Evolutionary conservation across 2,113 vertebrate genomes (phyloP).

Genomic region (Apteryx owenii): DNA sequence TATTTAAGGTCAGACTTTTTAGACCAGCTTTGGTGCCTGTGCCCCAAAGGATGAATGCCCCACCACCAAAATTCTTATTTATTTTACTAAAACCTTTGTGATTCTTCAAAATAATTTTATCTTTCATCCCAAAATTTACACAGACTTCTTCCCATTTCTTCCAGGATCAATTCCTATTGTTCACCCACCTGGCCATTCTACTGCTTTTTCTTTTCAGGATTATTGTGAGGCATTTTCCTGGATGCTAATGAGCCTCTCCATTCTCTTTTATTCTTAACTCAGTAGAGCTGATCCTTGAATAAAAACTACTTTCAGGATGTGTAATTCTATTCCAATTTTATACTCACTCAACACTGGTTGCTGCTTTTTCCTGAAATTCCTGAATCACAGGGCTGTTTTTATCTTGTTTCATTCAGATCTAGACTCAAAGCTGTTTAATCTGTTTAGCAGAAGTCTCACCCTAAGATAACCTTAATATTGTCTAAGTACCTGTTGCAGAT

Average conservation of each 20-base stretch:
- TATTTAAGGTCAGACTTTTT: background rate
- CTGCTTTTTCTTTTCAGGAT: no score
- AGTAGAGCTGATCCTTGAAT: background rate
- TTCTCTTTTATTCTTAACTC: background rate
- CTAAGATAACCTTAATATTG: background rate
- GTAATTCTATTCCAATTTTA: background rate
- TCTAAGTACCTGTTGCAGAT: background rate
- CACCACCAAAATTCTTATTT: background rate
- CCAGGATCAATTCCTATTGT: background rate
- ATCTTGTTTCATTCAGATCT: background rate
- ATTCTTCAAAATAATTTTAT: background rate
- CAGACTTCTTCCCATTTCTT: background rate
- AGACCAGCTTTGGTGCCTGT: background rate
- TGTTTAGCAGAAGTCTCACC: background rate
- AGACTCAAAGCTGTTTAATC: background rate
- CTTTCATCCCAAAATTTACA: background rate
- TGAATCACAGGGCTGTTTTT: background rate
- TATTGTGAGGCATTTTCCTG: background rate
- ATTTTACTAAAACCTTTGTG: background rate
- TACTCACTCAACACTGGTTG: background rate
- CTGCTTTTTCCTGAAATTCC: background rate
- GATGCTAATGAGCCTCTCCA: background rate
- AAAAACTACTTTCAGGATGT: background rate
- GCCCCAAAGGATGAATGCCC: fast-evolving
- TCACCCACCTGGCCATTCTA: no score